Conservation (phyloP, 2,797 vertebrate species). For the Danio jaintianensis region DNA sequence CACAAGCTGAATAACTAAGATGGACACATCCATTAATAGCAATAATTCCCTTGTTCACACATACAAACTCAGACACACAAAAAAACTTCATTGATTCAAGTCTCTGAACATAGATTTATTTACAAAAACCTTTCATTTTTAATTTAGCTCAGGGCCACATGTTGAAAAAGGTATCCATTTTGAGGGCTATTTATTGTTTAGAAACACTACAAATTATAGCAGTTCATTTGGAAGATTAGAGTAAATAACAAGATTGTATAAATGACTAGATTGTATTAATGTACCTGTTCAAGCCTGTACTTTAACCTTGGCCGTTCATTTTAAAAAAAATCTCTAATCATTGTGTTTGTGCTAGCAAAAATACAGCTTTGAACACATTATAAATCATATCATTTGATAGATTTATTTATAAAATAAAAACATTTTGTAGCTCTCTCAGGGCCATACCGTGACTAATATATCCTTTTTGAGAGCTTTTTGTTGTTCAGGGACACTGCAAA, state of each 20-base stretch:
- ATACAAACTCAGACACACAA: background rate
- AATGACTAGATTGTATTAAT: background rate
- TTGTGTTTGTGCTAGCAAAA: background rate
- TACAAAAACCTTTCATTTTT: too few species aligned
- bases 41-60: too few species aligned
- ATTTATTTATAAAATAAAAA: constrained; percentile 1
- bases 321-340: background rate
- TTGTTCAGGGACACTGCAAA: background rate
- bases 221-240: too few species aligned
- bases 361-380: background rate
- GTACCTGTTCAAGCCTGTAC: background rate
- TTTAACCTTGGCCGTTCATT: background rate
- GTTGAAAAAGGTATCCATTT: too few species aligned
- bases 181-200: too few species aligned
- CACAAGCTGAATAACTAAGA: too few species aligned
- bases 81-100: background rate
- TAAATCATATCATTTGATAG: background rate
- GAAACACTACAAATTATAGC: too few species aligned
- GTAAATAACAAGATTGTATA: too few species aligned
- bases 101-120: background rate
- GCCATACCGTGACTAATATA: background rate
- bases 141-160: too few species aligned
- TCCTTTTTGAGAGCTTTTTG: background rate
- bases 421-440: background rate
- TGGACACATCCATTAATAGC: too few species aligned